These are phyloP conservation scores for Hyperoodon ampullatus DNA, from an alignment of 2,113 vertebrate species.

Conservation along the genomic window DNA sequence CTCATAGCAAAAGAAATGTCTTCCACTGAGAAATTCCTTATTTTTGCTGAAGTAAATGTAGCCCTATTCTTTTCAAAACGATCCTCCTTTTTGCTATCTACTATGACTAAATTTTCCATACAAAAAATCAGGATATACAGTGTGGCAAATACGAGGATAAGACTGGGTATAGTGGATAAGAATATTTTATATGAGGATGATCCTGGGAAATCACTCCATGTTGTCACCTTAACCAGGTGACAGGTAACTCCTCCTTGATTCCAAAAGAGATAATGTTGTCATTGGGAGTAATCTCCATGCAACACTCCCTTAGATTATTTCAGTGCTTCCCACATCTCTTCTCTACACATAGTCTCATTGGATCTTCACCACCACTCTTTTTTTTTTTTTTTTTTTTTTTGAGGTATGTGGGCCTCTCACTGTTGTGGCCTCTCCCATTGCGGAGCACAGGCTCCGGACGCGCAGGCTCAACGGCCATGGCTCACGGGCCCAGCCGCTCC, in stretches of 20 bases:
- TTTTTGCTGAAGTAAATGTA: background rate
- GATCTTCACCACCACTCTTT: background rate
- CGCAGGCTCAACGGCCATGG: too few relatives aligned
- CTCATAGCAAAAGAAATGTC: background rate
- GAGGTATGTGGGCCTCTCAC: too few relatives aligned
- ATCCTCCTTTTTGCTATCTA: background rate
- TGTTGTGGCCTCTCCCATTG: too few relatives aligned
- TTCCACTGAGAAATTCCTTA: background rate
- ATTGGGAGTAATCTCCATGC: background rate
- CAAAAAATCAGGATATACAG: background rate
- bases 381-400: too few relatives aligned
- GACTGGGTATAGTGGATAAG: background rate
- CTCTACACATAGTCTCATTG: background rate
- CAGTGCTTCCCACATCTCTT: background rate
- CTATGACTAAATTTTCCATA: background rate
- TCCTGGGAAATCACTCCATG: background rate
- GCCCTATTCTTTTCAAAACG: background rate
- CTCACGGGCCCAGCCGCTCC: too few relatives aligned
- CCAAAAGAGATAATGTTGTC: background rate
- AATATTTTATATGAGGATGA: background rate
- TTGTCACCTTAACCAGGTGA: background rate
- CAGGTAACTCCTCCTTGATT: background rate
- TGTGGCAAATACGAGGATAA: background rate
- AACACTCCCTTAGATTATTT: background rate
- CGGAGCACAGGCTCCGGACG: too few relatives aligned